phyloP scores from a whole-genome alignment of 2,888 invertebrate species.

The Ectemnius cavifrons region DNA sequence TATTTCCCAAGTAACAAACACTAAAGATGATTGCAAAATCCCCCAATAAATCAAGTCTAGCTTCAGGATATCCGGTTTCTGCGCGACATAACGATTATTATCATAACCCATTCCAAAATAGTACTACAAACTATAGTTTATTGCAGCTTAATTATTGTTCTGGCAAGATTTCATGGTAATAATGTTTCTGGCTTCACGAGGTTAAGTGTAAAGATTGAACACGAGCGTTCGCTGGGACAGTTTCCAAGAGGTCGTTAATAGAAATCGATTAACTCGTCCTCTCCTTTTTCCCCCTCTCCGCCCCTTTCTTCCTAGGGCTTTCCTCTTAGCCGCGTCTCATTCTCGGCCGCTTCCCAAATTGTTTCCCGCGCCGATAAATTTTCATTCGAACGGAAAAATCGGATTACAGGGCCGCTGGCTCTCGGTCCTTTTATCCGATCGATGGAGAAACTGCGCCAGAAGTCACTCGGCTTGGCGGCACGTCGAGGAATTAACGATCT shows the following conservation, averaged over 20 bases:
- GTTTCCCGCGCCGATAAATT: constrained; percentile 33
- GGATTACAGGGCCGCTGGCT: constrained; percentile 25
- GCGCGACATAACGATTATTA: no score
- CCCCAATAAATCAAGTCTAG: no score
- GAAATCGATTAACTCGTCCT: constrained; percentile 39
- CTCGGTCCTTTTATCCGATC: constrained; percentile 3
- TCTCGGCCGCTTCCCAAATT: constrained; percentile 15
- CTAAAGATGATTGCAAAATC: no score
- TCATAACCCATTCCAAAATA: no score
- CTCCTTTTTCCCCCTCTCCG: background rate
- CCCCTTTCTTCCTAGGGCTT: background rate
- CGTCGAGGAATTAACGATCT: background rate
- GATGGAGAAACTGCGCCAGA: background rate
- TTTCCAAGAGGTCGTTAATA: constrained; percentile 24
- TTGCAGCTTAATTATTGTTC: no score
- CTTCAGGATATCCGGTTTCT: no score
- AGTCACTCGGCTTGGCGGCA: background rate
- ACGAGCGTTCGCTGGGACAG: constrained; percentile 22
- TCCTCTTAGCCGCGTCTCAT: background rate
- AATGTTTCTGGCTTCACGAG: background rate
- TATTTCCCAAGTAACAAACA: no score
- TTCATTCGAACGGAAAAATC: constrained; percentile 38
- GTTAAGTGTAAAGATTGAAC: background rate
- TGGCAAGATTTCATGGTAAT: no score
- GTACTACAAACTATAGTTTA: no score